Conservation (phyloP, 23 tunicate species). For the Diplosoma virens region DNA sequence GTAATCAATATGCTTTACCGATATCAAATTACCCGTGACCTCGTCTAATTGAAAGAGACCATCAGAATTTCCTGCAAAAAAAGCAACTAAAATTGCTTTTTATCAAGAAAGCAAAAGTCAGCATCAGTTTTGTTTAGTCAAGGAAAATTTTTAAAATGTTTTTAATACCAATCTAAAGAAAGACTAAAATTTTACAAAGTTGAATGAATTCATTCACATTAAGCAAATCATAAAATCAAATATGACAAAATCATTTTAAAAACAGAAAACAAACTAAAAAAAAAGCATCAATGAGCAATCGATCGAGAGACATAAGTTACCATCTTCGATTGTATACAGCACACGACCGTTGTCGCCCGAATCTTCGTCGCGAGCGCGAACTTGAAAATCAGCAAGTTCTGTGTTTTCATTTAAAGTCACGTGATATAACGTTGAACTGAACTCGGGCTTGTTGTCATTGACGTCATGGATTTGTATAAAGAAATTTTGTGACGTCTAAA, state of each 20-base stretch:
- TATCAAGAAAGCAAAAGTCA: background rate
- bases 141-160: too few species aligned
- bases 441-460: conserved; percentile 85
- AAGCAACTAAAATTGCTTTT: background rate
- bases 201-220: too few species aligned
- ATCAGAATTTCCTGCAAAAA: background rate
- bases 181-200: too few species aligned
- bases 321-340: conserved; percentile 26
- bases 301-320: too few species aligned
- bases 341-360: conserved; percentile 40
- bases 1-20: conserved; percentile 37
- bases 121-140: background rate
- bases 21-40: conserved; percentile 45
- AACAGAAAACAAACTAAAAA: too few species aligned
- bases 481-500: conserved; percentile 33
- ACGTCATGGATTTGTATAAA: conserved; percentile 50
- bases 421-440: conserved; percentile 19
- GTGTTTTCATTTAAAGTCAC: conserved; percentile 46
- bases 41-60: conserved; percentile 48
- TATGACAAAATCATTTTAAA: too few species aligned
- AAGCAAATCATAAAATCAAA: too few species aligned
- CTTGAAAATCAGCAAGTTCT: conserved; percentile 6
- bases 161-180: too few species aligned
- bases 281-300: too few species aligned
- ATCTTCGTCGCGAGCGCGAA: conserved; percentile 60